phyloP scores from a whole-genome alignment of 2,113 vertebrate genomes.

The Antidorcas marsupialis region DNA sequence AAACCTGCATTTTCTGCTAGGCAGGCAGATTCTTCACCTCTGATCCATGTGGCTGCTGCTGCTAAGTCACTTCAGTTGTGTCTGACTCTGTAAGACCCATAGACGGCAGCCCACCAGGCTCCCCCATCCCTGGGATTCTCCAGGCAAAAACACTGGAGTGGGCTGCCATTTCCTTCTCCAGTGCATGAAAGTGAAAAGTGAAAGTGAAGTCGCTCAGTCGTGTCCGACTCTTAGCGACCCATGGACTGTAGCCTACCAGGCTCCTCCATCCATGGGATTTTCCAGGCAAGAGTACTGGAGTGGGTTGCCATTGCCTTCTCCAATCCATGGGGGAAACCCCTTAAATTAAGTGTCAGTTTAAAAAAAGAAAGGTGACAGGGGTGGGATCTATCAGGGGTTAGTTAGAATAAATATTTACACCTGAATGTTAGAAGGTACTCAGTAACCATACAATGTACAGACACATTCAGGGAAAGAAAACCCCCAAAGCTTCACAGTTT shows the following conservation, averaged over 20 bases:
- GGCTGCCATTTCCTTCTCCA: neutral
- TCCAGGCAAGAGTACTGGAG: neutral
- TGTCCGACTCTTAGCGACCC: no score
- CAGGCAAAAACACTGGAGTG: neutral
- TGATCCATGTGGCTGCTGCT: neutral
- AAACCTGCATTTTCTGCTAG: neutral
- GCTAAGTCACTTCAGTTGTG: neutral
- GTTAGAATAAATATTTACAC: neutral
- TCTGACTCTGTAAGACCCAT: neutral
- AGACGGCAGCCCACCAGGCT: neutral
- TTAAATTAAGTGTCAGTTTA: neutral
- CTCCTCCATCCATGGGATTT: neutral
- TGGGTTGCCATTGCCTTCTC: neutral
- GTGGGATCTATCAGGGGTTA: rapidly evolving
- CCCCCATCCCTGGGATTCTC: neutral
- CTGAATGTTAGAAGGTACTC: neutral
- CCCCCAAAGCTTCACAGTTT: neutral
- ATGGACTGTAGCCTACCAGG: neutral
- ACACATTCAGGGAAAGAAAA: neutral
- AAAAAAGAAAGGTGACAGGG: neutral
- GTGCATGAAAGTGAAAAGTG: neutral
- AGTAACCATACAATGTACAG: rapidly evolving
- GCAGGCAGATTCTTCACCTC: neutral
- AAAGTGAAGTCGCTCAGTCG: no score
- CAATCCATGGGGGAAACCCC: neutral